Evolutionary conservation across 2,113 vertebrate genomes (phyloP).

Genomic region (Tauraco erythrolophus): DNA sequence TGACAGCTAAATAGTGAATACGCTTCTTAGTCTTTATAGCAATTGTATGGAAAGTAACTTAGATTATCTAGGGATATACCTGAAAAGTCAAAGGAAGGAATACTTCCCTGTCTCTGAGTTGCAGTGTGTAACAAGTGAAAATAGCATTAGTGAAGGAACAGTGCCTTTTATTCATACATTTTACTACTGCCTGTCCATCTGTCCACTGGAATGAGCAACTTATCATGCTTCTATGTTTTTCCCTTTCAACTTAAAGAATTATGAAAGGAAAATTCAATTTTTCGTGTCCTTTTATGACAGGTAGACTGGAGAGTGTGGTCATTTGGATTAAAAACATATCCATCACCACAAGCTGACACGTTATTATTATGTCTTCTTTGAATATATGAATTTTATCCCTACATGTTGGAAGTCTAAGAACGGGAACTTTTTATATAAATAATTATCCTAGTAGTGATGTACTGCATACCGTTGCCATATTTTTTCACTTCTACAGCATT

Average conservation of each 20-base stretch:
- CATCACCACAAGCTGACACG: constrained; percentile 70
- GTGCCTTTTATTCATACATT: constrained; percentile 66
- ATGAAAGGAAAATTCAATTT: constrained; percentile 79
- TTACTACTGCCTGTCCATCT: constrained; percentile 72
- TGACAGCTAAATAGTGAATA: not conserved
- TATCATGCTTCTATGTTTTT: constrained; percentile 72
- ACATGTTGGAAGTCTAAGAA: constrained; percentile 70
- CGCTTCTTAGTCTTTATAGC: not conserved
- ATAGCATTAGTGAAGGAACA: constrained; percentile 65
- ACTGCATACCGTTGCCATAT: constrained; percentile 75
- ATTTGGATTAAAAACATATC: constrained; percentile 84
- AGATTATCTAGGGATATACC: not conserved
- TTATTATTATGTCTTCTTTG: constrained; percentile 82
- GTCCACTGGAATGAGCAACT: constrained; percentile 78
- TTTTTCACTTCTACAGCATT: constrained; percentile 79
- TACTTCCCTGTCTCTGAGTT: not conserved
- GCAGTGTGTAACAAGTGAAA: constrained; percentile 66
- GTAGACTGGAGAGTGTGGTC: constrained; percentile 78
- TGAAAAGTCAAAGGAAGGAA: not conserved
- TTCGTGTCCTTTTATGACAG: constrained; percentile 73
- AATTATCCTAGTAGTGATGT: constrained; percentile 80
- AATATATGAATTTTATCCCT: constrained; percentile 82
- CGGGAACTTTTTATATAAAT: constrained; percentile 82
- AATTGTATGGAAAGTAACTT: not conserved
- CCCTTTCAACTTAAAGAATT: constrained; percentile 78